Conservation (phyloP, 2,888 invertebrate genomes). For the Ectemnius lituratus region DNA sequence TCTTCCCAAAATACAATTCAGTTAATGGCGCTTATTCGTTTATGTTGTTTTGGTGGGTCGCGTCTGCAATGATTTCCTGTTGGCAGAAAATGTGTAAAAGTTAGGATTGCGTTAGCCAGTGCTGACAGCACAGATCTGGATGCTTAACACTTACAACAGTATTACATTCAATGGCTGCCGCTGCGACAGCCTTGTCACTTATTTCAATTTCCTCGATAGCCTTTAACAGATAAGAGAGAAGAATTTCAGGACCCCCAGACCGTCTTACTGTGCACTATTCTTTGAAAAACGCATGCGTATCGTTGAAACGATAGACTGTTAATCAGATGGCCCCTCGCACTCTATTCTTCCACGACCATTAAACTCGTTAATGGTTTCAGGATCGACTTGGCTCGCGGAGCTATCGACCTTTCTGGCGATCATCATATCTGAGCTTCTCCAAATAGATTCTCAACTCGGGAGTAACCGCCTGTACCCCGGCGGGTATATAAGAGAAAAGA, state of each 20-base stretch:
- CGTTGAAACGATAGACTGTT: conserved; percentile 13
- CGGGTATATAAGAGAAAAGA: not conserved
- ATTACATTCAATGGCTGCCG: conserved; percentile 74
- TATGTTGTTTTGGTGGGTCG: conserved; percentile 73
- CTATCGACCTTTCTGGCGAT: conserved; percentile 70
- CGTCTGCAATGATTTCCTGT: conserved; percentile 75
- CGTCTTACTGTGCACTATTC: not conserved
- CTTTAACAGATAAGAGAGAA: conserved; percentile 57
- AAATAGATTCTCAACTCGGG: not conserved
- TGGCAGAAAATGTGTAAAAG: conserved; percentile 45
- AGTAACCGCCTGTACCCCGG: conserved; percentile 1
- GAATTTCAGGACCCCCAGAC: not conserved
- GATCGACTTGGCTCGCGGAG: conserved; percentile 64
- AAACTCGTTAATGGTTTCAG: conserved; percentile 63
- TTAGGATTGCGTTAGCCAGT: too few species aligned
- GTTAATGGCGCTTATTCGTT: conserved; percentile 75
- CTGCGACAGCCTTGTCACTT: conserved; percentile 75
- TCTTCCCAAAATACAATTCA: conserved; percentile 77
- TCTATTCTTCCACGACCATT: conserved; percentile 66
- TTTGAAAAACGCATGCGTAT: not conserved
- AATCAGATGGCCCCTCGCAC: conserved; percentile 78
- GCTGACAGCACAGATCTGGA: too few species aligned
- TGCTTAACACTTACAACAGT: conserved; percentile 66
- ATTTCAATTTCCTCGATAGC: conserved; percentile 75
- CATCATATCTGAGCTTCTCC: conserved; percentile 63